Percentiles rank a stretch among this genome's conserved stretches.
These are phyloP conservation scores for Aleiodes alternator DNA, from an alignment of 2,888 invertebrate species.

Conservation along the genomic window DNA sequence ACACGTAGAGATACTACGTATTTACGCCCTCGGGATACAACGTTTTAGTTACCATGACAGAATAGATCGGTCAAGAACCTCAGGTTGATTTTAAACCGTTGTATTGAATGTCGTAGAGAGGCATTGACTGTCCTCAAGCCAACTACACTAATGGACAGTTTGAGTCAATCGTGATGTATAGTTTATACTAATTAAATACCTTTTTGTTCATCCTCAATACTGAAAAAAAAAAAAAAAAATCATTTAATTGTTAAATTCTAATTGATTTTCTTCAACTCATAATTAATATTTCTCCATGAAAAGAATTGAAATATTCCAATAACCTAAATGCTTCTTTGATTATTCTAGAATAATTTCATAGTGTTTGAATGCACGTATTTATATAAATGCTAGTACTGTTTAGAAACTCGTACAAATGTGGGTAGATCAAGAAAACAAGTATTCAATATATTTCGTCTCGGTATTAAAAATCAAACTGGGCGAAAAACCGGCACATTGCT, in stretches of 20 bases:
- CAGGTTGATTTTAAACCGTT: conserved; percentile 1
- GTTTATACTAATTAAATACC: conserved; percentile 8
- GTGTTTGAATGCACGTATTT: too few relatives aligned
- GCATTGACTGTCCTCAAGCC: conserved; percentile 9
- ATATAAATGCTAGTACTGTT: background rate
- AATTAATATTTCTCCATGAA: too few relatives aligned
- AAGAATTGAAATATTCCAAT: too few relatives aligned
- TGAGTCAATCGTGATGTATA: conserved; percentile 17
- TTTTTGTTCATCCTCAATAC: conserved; percentile 5
- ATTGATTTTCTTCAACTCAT: too few relatives aligned
- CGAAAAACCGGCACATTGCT: conserved; percentile 30
- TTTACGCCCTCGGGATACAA: conserved; percentile 7
- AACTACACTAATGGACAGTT: conserved; percentile 34
- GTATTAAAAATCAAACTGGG: conserved; percentile 14
- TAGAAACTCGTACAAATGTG: conserved; percentile 17
- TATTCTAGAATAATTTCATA: too few relatives aligned
- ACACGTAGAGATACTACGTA: conserved; percentile 2
- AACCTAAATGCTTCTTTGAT: too few relatives aligned
- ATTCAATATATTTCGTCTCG: conserved; percentile 22
- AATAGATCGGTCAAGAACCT: conserved; percentile 22
- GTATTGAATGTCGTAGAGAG: conserved; percentile 13
- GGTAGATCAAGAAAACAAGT: conserved; percentile 32
- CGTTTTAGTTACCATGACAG: conserved; percentile 22
- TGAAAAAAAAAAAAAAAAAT: too few relatives aligned
- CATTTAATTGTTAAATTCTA: too few relatives aligned